Evolutionary conservation across 2,888 invertebrate species (phyloP), one percentile per base, ranked within the genome.

Genomic region (Calliopum simillimum): DNA sequence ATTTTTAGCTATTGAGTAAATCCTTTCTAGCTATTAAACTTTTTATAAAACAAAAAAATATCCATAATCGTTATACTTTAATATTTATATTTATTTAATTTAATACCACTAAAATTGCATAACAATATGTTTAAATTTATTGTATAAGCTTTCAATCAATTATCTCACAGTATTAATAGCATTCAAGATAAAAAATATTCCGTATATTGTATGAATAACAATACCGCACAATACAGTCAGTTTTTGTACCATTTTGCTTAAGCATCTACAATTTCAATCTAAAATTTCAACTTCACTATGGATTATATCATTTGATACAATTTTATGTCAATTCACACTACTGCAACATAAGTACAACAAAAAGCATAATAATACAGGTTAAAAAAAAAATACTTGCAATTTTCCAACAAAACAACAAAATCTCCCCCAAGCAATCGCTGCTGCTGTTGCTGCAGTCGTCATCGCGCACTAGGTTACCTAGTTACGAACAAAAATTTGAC

Each of bases 401-500:
- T 51, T 21, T 21, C 43, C 16, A n/a, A n/a, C 33, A 33, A 25
- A n/a, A 16, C n/a, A 13, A 59, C 59, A 41, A 12, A 1, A 21
- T 51, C 21, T 51, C 51, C 51, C 21, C 19, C 51, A 19, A 51
- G 11, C 51, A 11, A 16, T 21, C 44, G n/a, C n/a, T 56, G 23
- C 43, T 43, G 25, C 53, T 53, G 13, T 4, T 21, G 47, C 41
- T n/a, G n/a, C n/a, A n/a, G n/a, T n/a, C n/a, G n/a, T n/a, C n/a
- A n/a, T n/a, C n/a, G n/a, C 49, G n/a, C 70, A 71, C 62, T 71
- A 47, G 70, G 67, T 71, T 67, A 71, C 62, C 66, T 58, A 49
- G 62, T 66, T 66, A 59, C 16, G 61, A n/a, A 51, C 19, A 3
- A 16, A 12, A 16, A 59, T 67, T 67, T 58, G 67, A 59, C 67